Conservation (phyloP, 2,888 invertebrate species). For the Drosophila siamana region DNA sequence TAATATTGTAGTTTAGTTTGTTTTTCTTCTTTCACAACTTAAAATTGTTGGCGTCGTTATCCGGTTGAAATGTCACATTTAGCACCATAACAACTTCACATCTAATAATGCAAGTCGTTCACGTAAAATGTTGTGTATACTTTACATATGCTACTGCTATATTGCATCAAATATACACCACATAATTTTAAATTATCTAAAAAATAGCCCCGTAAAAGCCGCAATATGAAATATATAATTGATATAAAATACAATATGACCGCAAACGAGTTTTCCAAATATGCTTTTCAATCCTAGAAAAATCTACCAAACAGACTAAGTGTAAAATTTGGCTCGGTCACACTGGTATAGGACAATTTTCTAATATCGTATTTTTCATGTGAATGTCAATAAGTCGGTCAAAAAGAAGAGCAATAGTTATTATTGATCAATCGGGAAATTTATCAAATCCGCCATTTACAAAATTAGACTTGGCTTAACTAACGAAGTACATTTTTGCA, state of each 20-base stretch:
- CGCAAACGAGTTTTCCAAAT: neutral
- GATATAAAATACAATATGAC: slow-evolving; percentile 4
- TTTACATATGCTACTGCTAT: neutral
- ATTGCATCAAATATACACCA: slow-evolving; percentile 1
- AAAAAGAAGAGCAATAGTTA: neutral
- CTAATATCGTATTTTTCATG: neutral
- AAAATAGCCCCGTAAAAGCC: neutral
- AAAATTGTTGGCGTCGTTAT: slow-evolving; percentile 9
- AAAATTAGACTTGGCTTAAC: too few species aligned
- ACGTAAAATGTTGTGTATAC: neutral
- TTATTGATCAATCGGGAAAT: too few species aligned
- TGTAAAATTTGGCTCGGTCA: neutral
- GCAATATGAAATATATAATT: slow-evolving; percentile 34
- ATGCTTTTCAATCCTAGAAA: neutral
- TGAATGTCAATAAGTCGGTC: neutral
- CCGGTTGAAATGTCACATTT: slow-evolving; percentile 7
- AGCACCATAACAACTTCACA: slow-evolving; percentile 13
- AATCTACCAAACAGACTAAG: neutral
- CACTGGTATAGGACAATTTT: neutral
- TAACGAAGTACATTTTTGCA: too few species aligned
- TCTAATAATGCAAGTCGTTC: slow-evolving; percentile 2
- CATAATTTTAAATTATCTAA: slow-evolving; percentile 11
- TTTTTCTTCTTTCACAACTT: slow-evolving; percentile 3
- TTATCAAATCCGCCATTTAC: too few species aligned
- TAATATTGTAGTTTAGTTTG: slow-evolving; percentile 6